Conservation (phyloP, 2,888 invertebrate genomes). For the Drosophila tanythrix region DNA sequence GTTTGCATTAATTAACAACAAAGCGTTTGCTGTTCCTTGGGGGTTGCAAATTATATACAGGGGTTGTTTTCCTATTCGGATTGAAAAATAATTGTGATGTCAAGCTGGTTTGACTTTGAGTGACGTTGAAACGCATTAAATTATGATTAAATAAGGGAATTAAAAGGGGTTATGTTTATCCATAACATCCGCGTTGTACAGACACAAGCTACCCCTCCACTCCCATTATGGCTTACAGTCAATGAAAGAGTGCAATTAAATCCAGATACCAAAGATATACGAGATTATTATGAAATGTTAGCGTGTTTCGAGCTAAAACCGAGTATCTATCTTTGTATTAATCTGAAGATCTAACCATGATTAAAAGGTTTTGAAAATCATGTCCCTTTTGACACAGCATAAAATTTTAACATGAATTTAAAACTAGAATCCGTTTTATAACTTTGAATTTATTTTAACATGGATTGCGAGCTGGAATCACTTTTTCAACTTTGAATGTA, state of each 20-base stretch:
- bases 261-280: neutral
- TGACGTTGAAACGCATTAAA: conserved; percentile 70
- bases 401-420: neutral
- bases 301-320: neutral
- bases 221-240: conserved; percentile 32
- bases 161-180: conserved; percentile 64
- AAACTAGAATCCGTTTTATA: neutral
- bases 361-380: neutral
- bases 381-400: neutral
- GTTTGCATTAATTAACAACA: conserved; percentile 63
- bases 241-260: conserved; percentile 43
- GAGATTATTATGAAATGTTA: neutral
- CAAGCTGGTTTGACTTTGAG: conserved; percentile 70
- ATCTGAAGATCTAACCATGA: neutral
- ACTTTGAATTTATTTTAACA: neutral
- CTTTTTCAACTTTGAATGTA: neutral
- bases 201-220: neutral
- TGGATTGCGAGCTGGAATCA: neutral
- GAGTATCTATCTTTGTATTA: neutral
- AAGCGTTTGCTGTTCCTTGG: conserved; percentile 16
- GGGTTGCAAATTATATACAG: neutral
- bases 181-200: conserved; percentile 12
- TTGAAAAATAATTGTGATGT: conserved; percentile 55
- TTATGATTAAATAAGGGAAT: conserved; percentile 68
- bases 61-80: conserved; percentile 29